These are phyloP conservation scores for Oncorhynchus mykiss DNA, from an alignment of 2,113 vertebrate genomes.

Conservation along the genomic window DNA sequence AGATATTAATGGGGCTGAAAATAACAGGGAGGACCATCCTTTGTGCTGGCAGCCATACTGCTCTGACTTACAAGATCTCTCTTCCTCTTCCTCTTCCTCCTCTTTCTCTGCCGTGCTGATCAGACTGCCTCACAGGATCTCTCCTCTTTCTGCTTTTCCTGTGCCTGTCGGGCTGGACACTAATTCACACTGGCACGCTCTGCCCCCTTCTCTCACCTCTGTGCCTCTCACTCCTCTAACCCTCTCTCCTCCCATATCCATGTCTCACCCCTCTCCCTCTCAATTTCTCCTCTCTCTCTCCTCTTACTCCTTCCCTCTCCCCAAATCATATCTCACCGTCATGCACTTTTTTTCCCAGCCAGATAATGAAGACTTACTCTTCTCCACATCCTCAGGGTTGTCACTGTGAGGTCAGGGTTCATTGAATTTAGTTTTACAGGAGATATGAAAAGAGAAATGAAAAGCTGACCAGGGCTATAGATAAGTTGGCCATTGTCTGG, in stretches of 20 bases:
- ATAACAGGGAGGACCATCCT: constrained; percentile 78
- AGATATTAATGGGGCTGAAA: constrained; percentile 91
- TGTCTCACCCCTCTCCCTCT: neutral
- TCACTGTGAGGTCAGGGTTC: constrained; percentile 37
- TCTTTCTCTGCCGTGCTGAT: neutral
- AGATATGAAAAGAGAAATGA: constrained; percentile 28
- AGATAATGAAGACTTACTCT: too few species aligned
- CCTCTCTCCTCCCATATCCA: neutral
- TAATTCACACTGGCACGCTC: constrained; percentile 18
- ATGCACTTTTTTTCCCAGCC: too few species aligned
- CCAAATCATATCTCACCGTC: neutral
- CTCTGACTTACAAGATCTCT: constrained; percentile 20
- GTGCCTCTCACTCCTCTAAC: constrained; percentile 12
- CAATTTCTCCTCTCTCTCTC: neutral
- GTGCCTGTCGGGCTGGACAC: constrained; percentile 34
- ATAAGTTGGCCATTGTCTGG: constrained; percentile 42
- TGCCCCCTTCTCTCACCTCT: constrained; percentile 32
- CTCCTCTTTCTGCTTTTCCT: constrained; percentile 25
- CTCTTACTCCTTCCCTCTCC: neutral
- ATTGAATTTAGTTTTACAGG: constrained; percentile 21
- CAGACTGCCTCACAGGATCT: constrained; percentile 22
- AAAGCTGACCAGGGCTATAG: constrained; percentile 37
- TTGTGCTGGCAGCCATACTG: constrained; percentile 69
- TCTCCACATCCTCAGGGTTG: constrained; percentile 20
- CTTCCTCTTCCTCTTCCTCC: constrained; percentile 20